Evolutionary conservation across 2,113 vertebrate genomes (phyloP).

Genomic region (Ammodytes marinus): DNA sequence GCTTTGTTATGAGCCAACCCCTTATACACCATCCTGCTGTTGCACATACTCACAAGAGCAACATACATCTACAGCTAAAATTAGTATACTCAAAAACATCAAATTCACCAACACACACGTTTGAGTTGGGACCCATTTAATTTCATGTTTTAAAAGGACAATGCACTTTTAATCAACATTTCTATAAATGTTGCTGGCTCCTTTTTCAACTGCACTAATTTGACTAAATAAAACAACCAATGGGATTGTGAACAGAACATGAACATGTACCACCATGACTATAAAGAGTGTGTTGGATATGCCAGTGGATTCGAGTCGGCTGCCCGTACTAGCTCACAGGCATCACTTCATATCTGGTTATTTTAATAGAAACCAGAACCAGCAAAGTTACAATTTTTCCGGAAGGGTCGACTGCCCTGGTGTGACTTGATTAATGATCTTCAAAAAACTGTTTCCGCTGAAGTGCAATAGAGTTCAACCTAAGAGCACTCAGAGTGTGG

Average conservation of each 20-base stretch:
- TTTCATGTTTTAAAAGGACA: no score
- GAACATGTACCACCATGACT: not conserved
- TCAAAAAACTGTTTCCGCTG: slow-evolving; percentile 2
- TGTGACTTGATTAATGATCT: slow-evolving; percentile 20
- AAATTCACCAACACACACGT: not conserved
- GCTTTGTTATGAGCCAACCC: not conserved
- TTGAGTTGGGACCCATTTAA: not conserved
- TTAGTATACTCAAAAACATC: not conserved
- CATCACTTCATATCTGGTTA: not conserved
- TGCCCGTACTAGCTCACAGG: not conserved
- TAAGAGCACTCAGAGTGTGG: not conserved
- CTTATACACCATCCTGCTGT: not conserved
- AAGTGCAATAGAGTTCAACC: slow-evolving; percentile 14
- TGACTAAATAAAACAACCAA: no score
- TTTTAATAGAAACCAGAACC: slow-evolving; percentile 1
- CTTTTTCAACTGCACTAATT: no score
- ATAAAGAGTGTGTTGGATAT: not conserved
- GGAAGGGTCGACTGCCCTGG: not conserved
- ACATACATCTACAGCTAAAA: not conserved
- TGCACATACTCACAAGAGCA: not conserved
- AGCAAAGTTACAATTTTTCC: not conserved
- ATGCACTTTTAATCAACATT: no score
- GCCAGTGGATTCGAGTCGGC: not conserved
- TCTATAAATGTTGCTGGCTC: no score
- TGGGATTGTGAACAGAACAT: no score